Base-by-base conservation (phyloP, 2,888 invertebrate genomes). In the Amitus sp. region DNA sequence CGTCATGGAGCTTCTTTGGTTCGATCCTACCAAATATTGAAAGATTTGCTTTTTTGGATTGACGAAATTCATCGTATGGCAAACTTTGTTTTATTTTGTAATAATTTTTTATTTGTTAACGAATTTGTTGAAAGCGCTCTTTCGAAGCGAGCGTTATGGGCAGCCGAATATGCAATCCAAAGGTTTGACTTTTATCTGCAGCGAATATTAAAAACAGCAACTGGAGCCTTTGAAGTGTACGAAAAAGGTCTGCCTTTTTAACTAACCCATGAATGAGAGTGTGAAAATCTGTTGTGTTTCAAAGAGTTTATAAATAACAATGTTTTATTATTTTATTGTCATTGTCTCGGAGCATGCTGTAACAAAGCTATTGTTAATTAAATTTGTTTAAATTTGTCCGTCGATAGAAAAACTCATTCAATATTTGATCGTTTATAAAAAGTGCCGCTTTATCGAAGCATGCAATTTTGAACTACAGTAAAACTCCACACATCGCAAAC, bases 231-330 rank as follows among this genome's bases (percentile, higher is more conserved):
- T 62, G 55, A 66, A 55, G 65, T 59, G 61, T 66, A 54, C 57
- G 68, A 68, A 52, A 68, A 70, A 69, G 72, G 68, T 69, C 65
- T 63, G 15, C 3, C n/a, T n/a, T 23, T 5, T 5, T 23, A 65
- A 77, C 79, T 80, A 80, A 80, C 78, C 74, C 71, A 68, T 77
- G 73, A 75, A 73, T 74, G 73, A 73, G 73, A 76, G 78, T 79
- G 77, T 77, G 77, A 76, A 77, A 73, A 77, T 76, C 77, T 80
- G 79, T 80, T 81, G 78, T 79, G 78, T 79, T 79, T 79, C 78
- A 71, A 72, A 80, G 76, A 80, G 80, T 81, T 81, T 79, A 77
- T 69, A 33, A 75, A 79, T 80, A 80, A 80, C 78, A 78, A 68
- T 72, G 75, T 75, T 76, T 73, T 73, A 73, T 72, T 73, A 71